These are phyloP conservation scores for Aproaerema taeniolella DNA, from an alignment of 2,888 invertebrate genomes.

Conservation along the genomic window DNA sequence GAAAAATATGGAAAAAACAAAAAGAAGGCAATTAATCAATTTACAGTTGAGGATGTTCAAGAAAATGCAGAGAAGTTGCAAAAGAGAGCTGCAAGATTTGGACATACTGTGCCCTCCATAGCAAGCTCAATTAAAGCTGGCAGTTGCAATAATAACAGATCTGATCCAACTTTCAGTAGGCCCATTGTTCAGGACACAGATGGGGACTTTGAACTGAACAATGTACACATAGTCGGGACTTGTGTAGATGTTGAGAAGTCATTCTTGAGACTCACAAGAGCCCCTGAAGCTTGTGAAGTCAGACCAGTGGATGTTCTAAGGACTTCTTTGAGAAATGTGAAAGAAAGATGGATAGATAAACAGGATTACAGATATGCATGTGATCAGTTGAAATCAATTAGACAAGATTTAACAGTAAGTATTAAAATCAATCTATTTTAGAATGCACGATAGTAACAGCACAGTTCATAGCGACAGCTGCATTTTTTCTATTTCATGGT, in stretches of 20 bases:
- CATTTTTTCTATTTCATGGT: too few relatives aligned
- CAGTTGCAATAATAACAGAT: conserved; percentile 31
- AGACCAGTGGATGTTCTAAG: conserved; percentile 92
- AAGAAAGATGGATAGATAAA: conserved; percentile 91
- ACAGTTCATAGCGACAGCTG: too few relatives aligned
- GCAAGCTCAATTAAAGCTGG: conserved; percentile 60
- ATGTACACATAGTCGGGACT: conserved; percentile 95
- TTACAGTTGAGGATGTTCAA: conserved; percentile 81
- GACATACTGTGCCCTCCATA: conserved; percentile 66
- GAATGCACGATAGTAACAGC: too few relatives aligned
- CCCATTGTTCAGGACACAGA: conserved; percentile 77
- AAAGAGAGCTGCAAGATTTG: conserved; percentile 94
- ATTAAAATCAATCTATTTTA: not conserved
- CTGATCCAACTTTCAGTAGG: conserved; percentile 46
- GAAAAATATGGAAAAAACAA: conserved; percentile 68
- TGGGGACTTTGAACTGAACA: conserved; percentile 89
- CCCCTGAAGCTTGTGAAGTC: conserved; percentile 94
- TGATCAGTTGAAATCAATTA: conserved; percentile 98
- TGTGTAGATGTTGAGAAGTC: conserved; percentile 97
- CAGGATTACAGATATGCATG: conserved; percentile 98
- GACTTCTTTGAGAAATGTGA: conserved; percentile 92
- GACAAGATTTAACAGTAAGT: conserved; percentile 98
- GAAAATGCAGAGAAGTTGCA: conserved; percentile 88
- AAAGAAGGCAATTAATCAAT: conserved; percentile 81
- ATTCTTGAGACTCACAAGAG: conserved; percentile 96